Conservation (phyloP, 2,797 vertebrate species). For the Telmatherina bonti region DNA sequence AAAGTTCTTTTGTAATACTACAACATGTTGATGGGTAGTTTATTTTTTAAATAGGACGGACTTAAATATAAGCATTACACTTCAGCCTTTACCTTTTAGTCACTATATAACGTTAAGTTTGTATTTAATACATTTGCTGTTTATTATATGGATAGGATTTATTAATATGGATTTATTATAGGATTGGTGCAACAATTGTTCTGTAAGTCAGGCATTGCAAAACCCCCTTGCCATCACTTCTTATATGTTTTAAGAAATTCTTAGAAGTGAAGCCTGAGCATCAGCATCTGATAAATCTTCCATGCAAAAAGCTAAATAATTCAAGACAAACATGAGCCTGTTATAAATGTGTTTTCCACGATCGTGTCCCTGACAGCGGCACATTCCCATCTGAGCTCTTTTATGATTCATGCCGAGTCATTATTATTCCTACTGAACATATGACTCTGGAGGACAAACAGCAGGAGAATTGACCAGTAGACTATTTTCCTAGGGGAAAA, state of each 20-base stretch:
- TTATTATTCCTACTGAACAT: slow-evolving; percentile 31
- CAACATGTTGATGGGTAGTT: no score
- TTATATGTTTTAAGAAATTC: not conserved
- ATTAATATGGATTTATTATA: no score
- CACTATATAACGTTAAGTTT: no score
- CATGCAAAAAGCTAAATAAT: not conserved
- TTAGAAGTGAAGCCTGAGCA: not conserved
- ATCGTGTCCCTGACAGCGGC: not conserved
- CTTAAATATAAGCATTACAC: no score
- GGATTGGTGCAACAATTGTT: no score
- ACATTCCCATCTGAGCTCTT: not conserved
- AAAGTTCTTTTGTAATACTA: no score
- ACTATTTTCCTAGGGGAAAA: slow-evolving; percentile 14
- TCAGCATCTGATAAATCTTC: not conserved
- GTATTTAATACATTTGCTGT: no score
- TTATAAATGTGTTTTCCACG: slow-evolving; percentile 4
- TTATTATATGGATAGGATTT: no score
- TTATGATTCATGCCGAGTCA: slow-evolving; percentile 3
- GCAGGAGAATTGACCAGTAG: slow-evolving; percentile 10
- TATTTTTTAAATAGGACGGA: no score
- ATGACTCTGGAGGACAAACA: slow-evolving; percentile 23
- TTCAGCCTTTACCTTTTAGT: no score
- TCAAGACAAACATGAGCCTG: not conserved
- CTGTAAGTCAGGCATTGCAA: not conserved
- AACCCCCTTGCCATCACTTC: not conserved